Conservation (phyloP, 2,888 invertebrate genomes). For the Tenthredo scrophulariae region DNA sequence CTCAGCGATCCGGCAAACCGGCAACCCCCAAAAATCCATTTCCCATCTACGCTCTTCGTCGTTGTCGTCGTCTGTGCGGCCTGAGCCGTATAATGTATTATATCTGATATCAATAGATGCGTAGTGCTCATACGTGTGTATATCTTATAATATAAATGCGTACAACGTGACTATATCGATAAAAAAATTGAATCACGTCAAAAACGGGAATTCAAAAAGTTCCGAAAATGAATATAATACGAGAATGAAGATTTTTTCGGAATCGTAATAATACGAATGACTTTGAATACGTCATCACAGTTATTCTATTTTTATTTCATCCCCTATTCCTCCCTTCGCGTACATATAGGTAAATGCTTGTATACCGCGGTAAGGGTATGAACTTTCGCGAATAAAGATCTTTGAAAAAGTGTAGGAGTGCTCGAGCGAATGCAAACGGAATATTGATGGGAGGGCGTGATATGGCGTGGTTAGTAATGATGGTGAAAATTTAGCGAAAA, state of each 20-base stretch:
- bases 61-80: constrained; percentile 75
- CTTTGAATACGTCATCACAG: background rate
- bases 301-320: background rate
- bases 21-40: constrained; percentile 66
- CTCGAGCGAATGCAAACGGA: constrained; percentile 37
- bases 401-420: constrained; percentile 1
- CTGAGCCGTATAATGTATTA: constrained; percentile 12
- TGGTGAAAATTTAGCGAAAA: constrained; percentile 28
- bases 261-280: constrained; percentile 61
- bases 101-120: background rate
- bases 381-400: constrained; percentile 31
- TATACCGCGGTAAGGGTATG: constrained; percentile 69
- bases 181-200: background rate
- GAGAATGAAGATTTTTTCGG: background rate
- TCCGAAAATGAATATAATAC: background rate
- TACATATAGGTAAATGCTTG: constrained; percentile 73
- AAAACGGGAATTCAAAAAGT: constrained; percentile 75
- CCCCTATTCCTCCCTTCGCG: background rate
- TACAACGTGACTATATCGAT: background rate
- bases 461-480: background rate
- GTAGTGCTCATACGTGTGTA: background rate
- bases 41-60: constrained; percentile 76
- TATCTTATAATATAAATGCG: background rate
- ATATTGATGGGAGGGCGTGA: background rate
- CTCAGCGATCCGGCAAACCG: constrained; percentile 27